Evolutionary conservation across 2,113 vertebrate genomes (phyloP).

Genomic region (Neoarius graeffei): DNA sequence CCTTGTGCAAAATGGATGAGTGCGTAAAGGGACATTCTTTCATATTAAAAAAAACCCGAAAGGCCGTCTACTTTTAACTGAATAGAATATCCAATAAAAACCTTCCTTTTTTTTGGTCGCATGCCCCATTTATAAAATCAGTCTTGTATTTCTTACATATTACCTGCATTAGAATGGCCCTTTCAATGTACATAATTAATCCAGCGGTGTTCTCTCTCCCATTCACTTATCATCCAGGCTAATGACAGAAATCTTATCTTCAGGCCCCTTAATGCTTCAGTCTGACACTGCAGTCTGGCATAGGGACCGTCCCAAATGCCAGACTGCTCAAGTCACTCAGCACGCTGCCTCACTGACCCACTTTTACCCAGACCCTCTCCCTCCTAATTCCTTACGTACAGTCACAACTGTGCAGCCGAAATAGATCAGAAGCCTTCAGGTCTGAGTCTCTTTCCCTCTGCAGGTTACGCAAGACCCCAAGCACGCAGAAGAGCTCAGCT

Average conservation of each 20-base stretch:
- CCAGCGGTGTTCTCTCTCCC: neutral
- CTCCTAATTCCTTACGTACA: conserved; percentile 59
- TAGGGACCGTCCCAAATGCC: conserved; percentile 63
- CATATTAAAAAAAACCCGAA: no score
- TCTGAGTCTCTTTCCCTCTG: conserved; percentile 47
- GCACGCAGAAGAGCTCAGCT: neutral
- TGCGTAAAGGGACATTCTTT: no score
- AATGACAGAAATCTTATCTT: conserved; percentile 2
- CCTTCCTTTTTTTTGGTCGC: no score
- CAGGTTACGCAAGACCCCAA: neutral
- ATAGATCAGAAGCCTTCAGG: conserved; percentile 63
- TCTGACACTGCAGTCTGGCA: conserved; percentile 42
- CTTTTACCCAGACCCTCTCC: conserved; percentile 66
- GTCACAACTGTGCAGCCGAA: conserved; percentile 70
- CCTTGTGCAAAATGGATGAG: no score
- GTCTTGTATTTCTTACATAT: neutral
- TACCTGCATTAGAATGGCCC: neutral
- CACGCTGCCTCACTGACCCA: conserved; percentile 62
- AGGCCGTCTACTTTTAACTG: no score
- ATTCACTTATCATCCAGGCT: neutral
- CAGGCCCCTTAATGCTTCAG: conserved; percentile 37
- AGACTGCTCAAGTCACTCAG: conserved; percentile 54
- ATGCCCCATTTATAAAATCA: no score
- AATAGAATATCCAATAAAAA: no score
- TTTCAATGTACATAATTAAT: neutral